Base-by-base conservation (phyloP, 2,888 invertebrate species). In the Dysmachus trigonus region DNA sequence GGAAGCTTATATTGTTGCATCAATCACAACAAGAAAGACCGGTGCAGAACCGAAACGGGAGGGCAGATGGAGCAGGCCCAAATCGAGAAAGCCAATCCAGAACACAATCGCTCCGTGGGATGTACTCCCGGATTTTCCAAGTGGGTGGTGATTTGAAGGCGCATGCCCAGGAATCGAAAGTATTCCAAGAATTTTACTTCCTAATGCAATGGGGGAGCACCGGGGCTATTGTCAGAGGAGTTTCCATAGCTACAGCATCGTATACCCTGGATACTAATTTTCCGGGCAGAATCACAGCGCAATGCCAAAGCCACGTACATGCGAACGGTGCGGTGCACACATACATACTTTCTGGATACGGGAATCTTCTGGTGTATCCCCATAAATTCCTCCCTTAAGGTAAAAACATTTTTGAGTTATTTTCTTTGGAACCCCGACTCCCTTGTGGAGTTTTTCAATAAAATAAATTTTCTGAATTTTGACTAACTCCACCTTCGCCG, bases 211-310 rank as follows among this genome's bases (percentile, higher is more conserved):
- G 72, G 83, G 71, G 83, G 83, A 35, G 38, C 71, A 72, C 72
- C 22, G 41, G 53, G 38, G 22, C 51, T 73, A 85, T 85, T 85
- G 76, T 85, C 85, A 76, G 74, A 85, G 85, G 76, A 85, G 85
- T 85, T 76, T 41, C 85, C 76, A 85, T 85, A 85, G 85, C 73
- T 85, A 85, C 85, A 76, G 38, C 22, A 53, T 51, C 22, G 73
- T 62, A 85, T 76, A 51, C 85, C 85, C 85, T 76, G 76, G 85
- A 85, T 85, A 85, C 85, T 53, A 85, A 85, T 85, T 85, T 85
- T 85, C 85, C 85, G 76, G 73, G 53, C 51, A 85, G 85, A 74
- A 53, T 76, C 62, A 18, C 83, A 53, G 51, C 18, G 72, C 71
- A 71, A 72, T 72, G 15, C 71, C 31, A 53, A 38, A n/a, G 30